Evolutionary conservation across 2,888 invertebrate species (phyloP), one percentile per base, ranked within the genome.

Genomic region (Timandra comae): DNA sequence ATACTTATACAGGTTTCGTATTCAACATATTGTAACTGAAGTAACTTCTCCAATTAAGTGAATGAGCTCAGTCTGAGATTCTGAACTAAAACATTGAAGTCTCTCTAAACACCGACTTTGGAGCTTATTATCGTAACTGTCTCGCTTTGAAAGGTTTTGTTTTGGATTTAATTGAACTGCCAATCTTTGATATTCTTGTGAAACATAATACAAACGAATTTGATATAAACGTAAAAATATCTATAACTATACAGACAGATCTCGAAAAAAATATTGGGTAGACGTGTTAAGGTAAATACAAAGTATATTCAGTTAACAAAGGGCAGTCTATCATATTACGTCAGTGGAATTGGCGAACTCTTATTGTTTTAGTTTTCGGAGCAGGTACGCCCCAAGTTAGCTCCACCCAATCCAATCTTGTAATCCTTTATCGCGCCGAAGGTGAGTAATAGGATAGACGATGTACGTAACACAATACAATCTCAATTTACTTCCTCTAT

Each of bases 21-120:
- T n/a, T 35, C 30, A 22, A n/a, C n/a, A n/a, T n/a, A n/a, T 38
- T 38, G 41, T 43, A 43, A 45, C 41, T 33, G 39, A 45, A 34
- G 41, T 36, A 42, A 31, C 41, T 51, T 40, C 51, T 43, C 37
- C 51, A 52, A 52, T 51, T 46, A 46, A 47, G 51, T 56, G 54
- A 48, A 42, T 44, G 41, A 53, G 58, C 52, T 61, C 54, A 52
- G 48, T 30, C 34, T 36, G 49, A 50, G 38, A 51, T 50, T 46
- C 50, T 53, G 41, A 46, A 52, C 49, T 52, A 47, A 57, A 52
- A 49, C 46, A 53, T 61, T 52, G 49, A 44, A 42, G 44, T 35
- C 45, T 44, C 24, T 33, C 34, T 29, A 30, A 32, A 40, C 21
- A 19, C 27, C 30, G 40, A 46, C 48, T 35, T 41, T 39, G 28